Percentiles rank a stretch among this genome's conserved stretches.
phyloP scores from a whole-genome alignment of 2,888 invertebrate genomes.

The Pristionchus mayeri region DNA sequence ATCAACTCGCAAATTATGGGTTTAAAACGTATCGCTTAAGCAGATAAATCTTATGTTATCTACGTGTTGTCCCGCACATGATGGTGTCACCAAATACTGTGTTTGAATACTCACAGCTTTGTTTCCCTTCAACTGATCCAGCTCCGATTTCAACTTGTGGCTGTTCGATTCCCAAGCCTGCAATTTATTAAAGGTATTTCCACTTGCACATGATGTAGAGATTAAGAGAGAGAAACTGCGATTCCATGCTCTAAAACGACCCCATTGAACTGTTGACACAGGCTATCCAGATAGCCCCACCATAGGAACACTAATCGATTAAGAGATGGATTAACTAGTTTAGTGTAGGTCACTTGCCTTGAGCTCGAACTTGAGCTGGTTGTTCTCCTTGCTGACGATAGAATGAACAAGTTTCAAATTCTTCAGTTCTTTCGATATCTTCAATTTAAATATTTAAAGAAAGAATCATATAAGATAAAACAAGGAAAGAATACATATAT shows the following conservation, averaged over 20 bases:
- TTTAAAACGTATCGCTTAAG: no score
- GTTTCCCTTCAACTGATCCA: background rate
- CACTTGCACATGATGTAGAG: background rate
- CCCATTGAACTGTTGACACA: no score
- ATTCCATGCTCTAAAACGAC: no score
- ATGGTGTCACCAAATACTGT: no score
- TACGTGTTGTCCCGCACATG: no score
- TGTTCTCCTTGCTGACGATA: conserved; percentile 11
- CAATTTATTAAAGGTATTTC: background rate
- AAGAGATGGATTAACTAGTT: no score
- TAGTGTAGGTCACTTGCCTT: background rate
- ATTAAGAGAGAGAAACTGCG: no score
- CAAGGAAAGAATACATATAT: no score
- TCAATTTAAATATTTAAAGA: background rate
- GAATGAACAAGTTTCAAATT: background rate
- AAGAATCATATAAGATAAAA: background rate
- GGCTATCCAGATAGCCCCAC: no score
- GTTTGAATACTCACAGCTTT: background rate
- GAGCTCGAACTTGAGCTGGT: conserved; percentile 45
- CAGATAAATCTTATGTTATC: no score
- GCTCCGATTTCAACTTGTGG: background rate
- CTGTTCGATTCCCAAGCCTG: conserved; percentile 47
- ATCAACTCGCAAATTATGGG: no score
- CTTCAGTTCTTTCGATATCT: background rate
- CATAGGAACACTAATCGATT: no score